Conservation (phyloP, 2,888 invertebrate species). For the Asteroscopus sphinx region DNA sequence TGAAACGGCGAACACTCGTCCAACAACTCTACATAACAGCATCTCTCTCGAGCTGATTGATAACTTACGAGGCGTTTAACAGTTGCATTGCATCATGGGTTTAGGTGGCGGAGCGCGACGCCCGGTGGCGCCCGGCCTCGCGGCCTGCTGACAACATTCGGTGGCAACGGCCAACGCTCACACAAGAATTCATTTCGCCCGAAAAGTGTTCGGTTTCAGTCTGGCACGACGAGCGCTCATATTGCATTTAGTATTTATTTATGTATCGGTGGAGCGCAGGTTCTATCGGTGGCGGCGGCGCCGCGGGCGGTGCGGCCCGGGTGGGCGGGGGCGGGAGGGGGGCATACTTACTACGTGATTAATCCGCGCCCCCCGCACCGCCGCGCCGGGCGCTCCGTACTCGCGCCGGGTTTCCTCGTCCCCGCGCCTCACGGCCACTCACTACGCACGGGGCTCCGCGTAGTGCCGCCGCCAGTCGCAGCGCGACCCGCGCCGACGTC, state of each 20-base stretch:
- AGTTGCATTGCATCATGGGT: slow-evolving; percentile 74
- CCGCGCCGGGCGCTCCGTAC: slow-evolving; percentile 84
- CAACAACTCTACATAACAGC: slow-evolving; percentile 59
- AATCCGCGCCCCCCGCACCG: slow-evolving; percentile 79
- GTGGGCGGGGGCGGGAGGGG: slow-evolving; percentile 74
- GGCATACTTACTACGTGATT: slow-evolving; percentile 90
- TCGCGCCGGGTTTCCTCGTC: slow-evolving; percentile 89
- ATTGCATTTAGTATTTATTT: slow-evolving; percentile 87
- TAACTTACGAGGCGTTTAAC: slow-evolving; percentile 69
- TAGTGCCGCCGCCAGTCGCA: slow-evolving; percentile 87
- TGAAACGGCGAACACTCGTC: slow-evolving; percentile 51
- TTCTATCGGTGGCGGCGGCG: slow-evolving; percentile 74
- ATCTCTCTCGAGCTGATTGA: slow-evolving; percentile 67
- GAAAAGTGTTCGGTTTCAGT: slow-evolving; percentile 89
- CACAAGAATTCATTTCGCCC: slow-evolving; percentile 85
- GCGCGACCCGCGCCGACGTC: slow-evolving; percentile 86
- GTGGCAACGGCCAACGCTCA: slow-evolving; percentile 80
- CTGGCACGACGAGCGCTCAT: slow-evolving; percentile 84
- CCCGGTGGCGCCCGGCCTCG: slow-evolving; percentile 33
- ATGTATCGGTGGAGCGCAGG: slow-evolving; percentile 86
- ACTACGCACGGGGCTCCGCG: slow-evolving; percentile 88
- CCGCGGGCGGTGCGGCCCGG: slow-evolving; percentile 66
- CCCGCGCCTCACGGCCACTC: slow-evolving; percentile 90
- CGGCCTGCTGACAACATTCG: slow-evolving; percentile 68
- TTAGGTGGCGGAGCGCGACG: slow-evolving; percentile 61